Percentiles rank a stretch among this genome's conserved stretches.
Evolutionary conservation across 2,888 invertebrate species (phyloP).

Genomic region (Pharmacophagus antenor): DNA sequence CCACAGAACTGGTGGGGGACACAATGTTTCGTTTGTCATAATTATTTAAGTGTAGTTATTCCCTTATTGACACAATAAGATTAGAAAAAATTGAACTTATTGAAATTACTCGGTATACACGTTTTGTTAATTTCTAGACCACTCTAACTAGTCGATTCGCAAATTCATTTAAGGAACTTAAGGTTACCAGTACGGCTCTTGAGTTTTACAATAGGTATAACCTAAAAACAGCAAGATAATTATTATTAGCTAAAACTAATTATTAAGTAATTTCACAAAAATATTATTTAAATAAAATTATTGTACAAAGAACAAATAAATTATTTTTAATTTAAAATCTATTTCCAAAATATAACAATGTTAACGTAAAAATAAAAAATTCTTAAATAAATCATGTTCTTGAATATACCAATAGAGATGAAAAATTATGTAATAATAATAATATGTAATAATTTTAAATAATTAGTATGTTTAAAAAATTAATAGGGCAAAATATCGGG

Average conservation of each 20-base stretch:
- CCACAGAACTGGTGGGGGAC: slow-evolving; percentile 94
- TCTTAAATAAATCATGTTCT: too few species aligned
- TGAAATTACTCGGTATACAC: slow-evolving; percentile 14
- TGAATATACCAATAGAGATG: too few species aligned
- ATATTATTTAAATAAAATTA: neutral
- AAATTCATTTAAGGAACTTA: slow-evolving; percentile 18
- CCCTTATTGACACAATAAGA: neutral
- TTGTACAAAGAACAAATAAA: too few species aligned
- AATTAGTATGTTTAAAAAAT: too few species aligned
- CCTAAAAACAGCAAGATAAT: neutral
- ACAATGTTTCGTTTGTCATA: slow-evolving; percentile 76
- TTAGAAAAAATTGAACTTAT: neutral
- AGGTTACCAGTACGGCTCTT: slow-evolving; percentile 12
- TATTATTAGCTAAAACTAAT: neutral
- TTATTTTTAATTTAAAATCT: too few species aligned
- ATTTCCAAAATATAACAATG: too few species aligned
- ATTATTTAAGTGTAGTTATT: slow-evolving; percentile 28
- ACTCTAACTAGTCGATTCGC: slow-evolving; percentile 23
- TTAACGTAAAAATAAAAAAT: too few species aligned
- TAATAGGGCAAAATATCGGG: too few species aligned
- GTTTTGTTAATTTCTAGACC: slow-evolving; percentile 34
- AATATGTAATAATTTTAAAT: too few species aligned
- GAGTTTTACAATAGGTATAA: neutral
- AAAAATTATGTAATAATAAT: too few species aligned
- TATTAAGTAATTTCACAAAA: too few species aligned